phyloP scores from a whole-genome alignment of 2,888 invertebrate species.

The Odontothrips loti region DNA sequence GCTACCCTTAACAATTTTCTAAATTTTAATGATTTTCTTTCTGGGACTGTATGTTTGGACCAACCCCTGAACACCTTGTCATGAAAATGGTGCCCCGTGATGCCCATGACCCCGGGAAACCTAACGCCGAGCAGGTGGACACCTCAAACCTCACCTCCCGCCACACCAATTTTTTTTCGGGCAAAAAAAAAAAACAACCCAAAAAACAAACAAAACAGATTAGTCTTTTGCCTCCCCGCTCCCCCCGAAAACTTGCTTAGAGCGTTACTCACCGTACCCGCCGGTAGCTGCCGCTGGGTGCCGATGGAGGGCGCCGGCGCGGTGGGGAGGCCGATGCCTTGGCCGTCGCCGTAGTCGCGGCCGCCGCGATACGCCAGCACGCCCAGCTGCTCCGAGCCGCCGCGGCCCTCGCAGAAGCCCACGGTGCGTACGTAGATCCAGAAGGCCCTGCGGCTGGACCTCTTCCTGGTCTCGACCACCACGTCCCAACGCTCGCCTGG shows the following conservation, averaged over 20 bases:
- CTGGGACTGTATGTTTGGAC: too few species aligned
- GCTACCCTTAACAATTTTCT: too few species aligned
- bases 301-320: neutral
- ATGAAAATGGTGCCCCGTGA: too few species aligned
- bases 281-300: neutral
- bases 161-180: too few species aligned
- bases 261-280: neutral
- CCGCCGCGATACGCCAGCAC: neutral
- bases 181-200: too few species aligned
- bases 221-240: too few species aligned
- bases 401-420: neutral
- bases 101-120: too few species aligned
- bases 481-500: neutral
- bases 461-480: neutral
- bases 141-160: too few species aligned
- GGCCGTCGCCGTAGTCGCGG: neutral
- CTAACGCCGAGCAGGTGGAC: too few species aligned
- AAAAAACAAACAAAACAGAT: too few species aligned
- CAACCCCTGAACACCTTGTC: too few species aligned
- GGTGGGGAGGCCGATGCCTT: neutral
- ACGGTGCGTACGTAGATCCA: conserved; percentile 3
- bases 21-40: neutral
- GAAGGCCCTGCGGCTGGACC: neutral
- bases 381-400: neutral
- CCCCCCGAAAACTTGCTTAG: too few species aligned